phyloP scores from a whole-genome alignment of 2,888 invertebrate genomes.

The Drosophila yooni region DNA sequence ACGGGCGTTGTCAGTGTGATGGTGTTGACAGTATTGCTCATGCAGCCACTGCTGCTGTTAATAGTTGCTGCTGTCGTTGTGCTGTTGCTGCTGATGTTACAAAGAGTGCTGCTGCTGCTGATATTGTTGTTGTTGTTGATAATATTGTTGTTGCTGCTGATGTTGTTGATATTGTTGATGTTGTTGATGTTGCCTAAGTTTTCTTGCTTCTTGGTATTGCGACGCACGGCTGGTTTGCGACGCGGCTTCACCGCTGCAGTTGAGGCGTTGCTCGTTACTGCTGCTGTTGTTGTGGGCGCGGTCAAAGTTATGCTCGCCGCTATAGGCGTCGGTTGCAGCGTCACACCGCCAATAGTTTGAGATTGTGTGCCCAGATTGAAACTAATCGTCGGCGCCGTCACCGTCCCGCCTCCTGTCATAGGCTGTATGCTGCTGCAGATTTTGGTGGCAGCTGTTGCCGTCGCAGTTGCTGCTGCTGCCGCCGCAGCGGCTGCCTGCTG shows the following conservation, averaged over 20 bases:
- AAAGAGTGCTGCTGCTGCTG: slow-evolving; percentile 23
- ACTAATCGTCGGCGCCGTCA: slow-evolving; percentile 66
- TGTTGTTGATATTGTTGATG: slow-evolving; percentile 26
- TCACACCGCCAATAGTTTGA: slow-evolving; percentile 59
- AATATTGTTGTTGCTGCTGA: slow-evolving; percentile 47
- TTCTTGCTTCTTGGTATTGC: slow-evolving; percentile 83
- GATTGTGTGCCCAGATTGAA: slow-evolving; percentile 60
- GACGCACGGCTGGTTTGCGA: slow-evolving; percentile 83
- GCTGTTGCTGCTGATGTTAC: slow-evolving; percentile 54
- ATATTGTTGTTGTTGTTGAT: slow-evolving; percentile 40
- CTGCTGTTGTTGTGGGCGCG: slow-evolving; percentile 41
- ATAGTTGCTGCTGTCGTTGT: slow-evolving; percentile 30
- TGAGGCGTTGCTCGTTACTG: slow-evolving; percentile 37
- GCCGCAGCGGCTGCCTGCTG: slow-evolving; percentile 80
- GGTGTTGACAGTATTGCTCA: slow-evolving; percentile 41
- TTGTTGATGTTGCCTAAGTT: slow-evolving; percentile 32
- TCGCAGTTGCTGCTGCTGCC: slow-evolving; percentile 69
- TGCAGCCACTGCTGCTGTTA: slow-evolving; percentile 28
- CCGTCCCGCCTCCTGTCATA: not conserved
- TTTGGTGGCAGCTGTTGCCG: slow-evolving; percentile 52
- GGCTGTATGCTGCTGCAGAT: slow-evolving; percentile 36
- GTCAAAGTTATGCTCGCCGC: slow-evolving; percentile 51
- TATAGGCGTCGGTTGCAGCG: slow-evolving; percentile 59
- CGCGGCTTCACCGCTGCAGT: slow-evolving; percentile 84
- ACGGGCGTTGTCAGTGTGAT: slow-evolving; percentile 59